Evolutionary conservation across 1,140 invertebrate genomes (phyloP), one percentile per base, ranked within the genome.

Genomic region (Cydia fagiglandana): DNA sequence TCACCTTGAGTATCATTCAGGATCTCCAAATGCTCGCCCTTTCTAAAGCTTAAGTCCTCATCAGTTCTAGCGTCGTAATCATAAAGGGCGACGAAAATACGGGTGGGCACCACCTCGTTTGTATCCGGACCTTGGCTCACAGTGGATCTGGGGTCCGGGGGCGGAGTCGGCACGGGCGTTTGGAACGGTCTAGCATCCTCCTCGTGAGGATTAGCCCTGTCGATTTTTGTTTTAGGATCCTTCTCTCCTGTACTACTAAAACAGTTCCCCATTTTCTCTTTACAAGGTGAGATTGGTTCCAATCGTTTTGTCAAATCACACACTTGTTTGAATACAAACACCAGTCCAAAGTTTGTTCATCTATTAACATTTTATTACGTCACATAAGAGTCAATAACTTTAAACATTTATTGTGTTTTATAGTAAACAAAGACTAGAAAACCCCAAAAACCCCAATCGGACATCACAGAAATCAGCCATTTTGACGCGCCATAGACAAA

Each of bases 51-150:
- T 75, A 99, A 94, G 93, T 99, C 99, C 93, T 99, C 99, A 91
- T 99, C 98, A 30, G 99, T 99, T 81, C 99, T 95, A 45, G 99
- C 99, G 94, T 99, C 99, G 91, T 99, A 99, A 93, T 99, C 99
- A 93, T 99, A 99, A 17, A 99, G 94, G 47, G 99, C 98, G 45
- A 99, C 97, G 94, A 99, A 99, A 86, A 99, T 97, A 93, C 97
- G 96, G 77, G 96, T 96, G 84, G 95, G 96, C 83, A 95, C 94
- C 89, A 83, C 89, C 86, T 88, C 94, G 89, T 81, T 89, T 12
- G 91, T 90, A 83, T 92, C 91, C 75, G 91, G 88, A 53, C 88
- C 88, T 80, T 88, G 89, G 83, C 88, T 91, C 78, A 91, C 88
- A 15, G 90, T 87, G 61, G 89, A 87, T 85, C 95, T 94, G 73